A percentile compares a stretch with the other conserved stretches of the same genome.
These are phyloP conservation scores for Pseudotriccus pelzelni DNA, from an alignment of 2,797 vertebrate genomes.

Conservation along the genomic window DNA sequence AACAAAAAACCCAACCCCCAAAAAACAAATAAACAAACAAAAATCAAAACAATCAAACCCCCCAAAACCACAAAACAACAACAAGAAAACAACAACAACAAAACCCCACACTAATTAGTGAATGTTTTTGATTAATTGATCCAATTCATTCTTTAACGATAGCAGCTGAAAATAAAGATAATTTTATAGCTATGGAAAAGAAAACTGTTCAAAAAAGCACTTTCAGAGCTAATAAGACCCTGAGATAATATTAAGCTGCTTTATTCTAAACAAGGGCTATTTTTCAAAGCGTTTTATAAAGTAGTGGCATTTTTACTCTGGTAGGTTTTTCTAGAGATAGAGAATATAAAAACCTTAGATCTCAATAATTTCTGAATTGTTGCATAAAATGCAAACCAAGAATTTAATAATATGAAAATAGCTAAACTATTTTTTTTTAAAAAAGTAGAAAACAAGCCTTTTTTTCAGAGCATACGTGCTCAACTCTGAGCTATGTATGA, in stretches of 20 bases:
- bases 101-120: neutral
- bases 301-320: neutral
- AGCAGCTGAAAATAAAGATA: neutral
- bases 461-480: neutral
- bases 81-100: too few species aligned
- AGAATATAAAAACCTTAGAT: neutral
- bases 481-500: neutral
- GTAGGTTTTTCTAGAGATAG: neutral
- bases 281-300: neutral
- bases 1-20: too few species aligned
- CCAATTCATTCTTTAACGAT: neutral
- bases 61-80: too few species aligned
- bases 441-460: neutral
- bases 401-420: neutral
- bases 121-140: neutral
- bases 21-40: too few species aligned
- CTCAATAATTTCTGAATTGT: neutral
- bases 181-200: neutral
- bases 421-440: neutral
- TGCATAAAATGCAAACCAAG: neutral
- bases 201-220: slow-evolving; percentile 1
- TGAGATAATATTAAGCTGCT: neutral
- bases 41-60: too few species aligned
- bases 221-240: neutral
- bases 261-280: neutral